Evolutionary conservation across 2,888 invertebrate genomes (phyloP), one percentile per base, ranked within the genome.

Genomic region (Cylindroiulus punctatus): DNA sequence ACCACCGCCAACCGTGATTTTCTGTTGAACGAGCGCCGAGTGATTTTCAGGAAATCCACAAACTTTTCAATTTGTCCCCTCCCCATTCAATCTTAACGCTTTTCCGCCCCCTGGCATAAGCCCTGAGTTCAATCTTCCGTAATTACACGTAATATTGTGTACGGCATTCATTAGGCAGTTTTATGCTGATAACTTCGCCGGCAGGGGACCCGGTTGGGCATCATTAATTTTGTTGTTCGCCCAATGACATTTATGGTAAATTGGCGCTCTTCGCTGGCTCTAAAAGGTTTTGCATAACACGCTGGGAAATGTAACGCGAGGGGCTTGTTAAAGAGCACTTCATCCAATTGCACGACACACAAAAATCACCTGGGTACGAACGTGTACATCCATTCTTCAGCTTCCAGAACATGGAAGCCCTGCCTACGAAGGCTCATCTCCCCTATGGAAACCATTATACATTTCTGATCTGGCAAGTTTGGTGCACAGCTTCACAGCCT

Each of bases 191-290:
- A 76, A 76, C 76, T 76, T 76, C 76, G 10, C 30, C 30, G 76
- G 76, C 76, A 76, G 76, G 76, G 76, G 76, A 76, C 76, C 76
- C 76, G 76, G 76, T 17, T 17, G 76, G 10, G 76, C 76, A 76
- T 76, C 76, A 76, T 76, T 76, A 76, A 76, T 76, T 76, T 76
- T 76, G 76, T 76, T 76, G 76, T 76, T 76, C 76, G 76, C 76
- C 40, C 30, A 76, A 76, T 76, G 76, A 76, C 76, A 76, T 30
- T 76, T 76, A 76, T 76, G 76, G 12, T 76, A 76, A 76, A 76
- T 32, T 76, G 76, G 76, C 76, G 76, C 30, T 76, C 12, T 32
- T 26, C 76, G 3, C 26, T n/a, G n/a, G n/a, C 30, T 76, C 30
- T 32, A 76, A 76, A 32, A 76, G 76, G 76, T 76, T 76, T 76